Evolutionary conservation across 1,140 invertebrate genomes (phyloP).

Genomic region (Drosophila neocordata): DNA sequence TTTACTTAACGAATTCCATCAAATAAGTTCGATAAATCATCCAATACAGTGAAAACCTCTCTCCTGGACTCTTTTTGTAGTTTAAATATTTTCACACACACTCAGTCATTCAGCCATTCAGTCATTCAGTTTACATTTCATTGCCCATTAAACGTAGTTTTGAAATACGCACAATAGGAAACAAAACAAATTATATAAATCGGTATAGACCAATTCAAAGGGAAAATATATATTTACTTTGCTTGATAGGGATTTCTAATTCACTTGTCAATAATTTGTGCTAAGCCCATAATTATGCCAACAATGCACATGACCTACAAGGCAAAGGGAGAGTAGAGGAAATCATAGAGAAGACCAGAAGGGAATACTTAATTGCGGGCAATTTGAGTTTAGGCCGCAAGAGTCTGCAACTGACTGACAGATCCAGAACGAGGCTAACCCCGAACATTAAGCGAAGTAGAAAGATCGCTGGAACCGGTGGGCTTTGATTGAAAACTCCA

Average conservation of each 20-base stretch:
- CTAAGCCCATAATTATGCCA: slow-evolving; percentile 30
- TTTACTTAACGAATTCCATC: too few relatives aligned
- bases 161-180: slow-evolving; percentile 11
- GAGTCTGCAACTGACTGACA: slow-evolving; percentile 4
- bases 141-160: slow-evolving; percentile 16
- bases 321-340: neutral
- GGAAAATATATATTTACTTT: slow-evolving; percentile 8
- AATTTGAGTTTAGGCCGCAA: slow-evolving; percentile 8
- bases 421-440: slow-evolving; percentile 7
- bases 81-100: slow-evolving; percentile 3
- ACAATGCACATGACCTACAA: slow-evolving; percentile 15
- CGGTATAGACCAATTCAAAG: slow-evolving; percentile 7
- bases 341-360: neutral
- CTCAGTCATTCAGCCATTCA: neutral
- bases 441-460: slow-evolving; percentile 18
- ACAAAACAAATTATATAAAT: neutral
- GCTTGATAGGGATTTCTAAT: slow-evolving; percentile 11
- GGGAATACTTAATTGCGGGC: slow-evolving; percentile 26
- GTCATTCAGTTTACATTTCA: slow-evolving; percentile 18
- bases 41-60: neutral
- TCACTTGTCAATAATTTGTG: slow-evolving; percentile 29
- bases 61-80: slow-evolving; percentile 1
- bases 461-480: slow-evolving; percentile 12
- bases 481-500: neutral
- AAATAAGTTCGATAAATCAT: neutral